These are phyloP conservation scores for Ceyx margarethae DNA, from an alignment of 2,113 vertebrate genomes.

Conservation along the genomic window DNA sequence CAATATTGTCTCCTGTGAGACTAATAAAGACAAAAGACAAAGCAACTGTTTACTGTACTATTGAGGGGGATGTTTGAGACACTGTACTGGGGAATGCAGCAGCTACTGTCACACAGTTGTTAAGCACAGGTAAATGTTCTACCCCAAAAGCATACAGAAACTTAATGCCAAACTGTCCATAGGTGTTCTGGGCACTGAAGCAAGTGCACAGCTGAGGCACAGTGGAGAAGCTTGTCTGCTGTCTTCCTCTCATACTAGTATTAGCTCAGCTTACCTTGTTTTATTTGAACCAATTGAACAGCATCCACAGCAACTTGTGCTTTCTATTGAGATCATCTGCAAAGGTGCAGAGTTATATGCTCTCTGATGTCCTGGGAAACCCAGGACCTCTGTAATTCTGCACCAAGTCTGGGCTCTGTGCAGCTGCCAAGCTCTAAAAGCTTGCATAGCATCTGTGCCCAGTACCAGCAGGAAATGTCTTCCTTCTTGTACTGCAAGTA, in stretches of 20 bases:
- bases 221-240: background rate
- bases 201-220: background rate
- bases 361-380: background rate
- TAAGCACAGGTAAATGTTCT: conserved; percentile 36
- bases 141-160: background rate
- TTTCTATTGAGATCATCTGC: background rate
- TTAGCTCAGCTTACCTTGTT: background rate
- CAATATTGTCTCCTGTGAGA: conserved; percentile 48
- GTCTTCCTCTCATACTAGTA: background rate
- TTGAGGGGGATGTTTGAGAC: background rate
- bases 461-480: conserved; percentile 43
- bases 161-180: background rate
- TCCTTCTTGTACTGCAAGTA: conserved; percentile 30
- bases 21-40: conserved; percentile 57
- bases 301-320: background rate
- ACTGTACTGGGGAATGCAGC: background rate
- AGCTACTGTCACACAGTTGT: background rate
- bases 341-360: background rate
- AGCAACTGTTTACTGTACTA: conserved; percentile 31
- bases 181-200: background rate
- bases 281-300: background rate
- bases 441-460: conserved; percentile 24
- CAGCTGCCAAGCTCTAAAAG: conserved; percentile 31
- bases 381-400: background rate
- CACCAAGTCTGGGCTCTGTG: background rate